Evolutionary conservation across 2,888 invertebrate genomes (phyloP).

Genomic region (Alviniconcha strummeri): DNA sequence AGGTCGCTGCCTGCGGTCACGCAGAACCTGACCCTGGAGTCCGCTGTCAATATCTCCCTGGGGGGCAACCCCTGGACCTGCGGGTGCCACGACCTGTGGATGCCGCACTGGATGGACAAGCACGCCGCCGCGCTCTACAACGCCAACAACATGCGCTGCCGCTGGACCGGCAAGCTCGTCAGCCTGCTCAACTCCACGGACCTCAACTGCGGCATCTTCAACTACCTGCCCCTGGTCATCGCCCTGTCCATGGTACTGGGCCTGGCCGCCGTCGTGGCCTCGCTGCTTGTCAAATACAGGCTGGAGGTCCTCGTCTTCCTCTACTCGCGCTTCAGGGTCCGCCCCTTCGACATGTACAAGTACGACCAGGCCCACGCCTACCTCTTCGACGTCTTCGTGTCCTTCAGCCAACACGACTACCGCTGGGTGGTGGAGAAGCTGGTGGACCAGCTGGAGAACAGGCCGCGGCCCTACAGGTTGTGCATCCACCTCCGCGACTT

Average conservation of each 20-base stretch:
- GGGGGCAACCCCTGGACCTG: conserved; percentile 42
- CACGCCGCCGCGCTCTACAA: conserved; percentile 26
- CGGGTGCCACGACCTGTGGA: conserved; percentile 40
- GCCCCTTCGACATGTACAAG: conserved; percentile 39
- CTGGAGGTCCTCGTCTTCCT: conserved; percentile 41
- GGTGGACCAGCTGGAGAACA: conserved; percentile 86
- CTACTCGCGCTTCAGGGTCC: conserved; percentile 46
- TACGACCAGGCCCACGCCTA: conserved; percentile 40
- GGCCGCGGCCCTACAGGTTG: conserved; percentile 74
- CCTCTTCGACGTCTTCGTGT: conserved; percentile 89
- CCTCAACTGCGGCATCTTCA: conserved; percentile 29
- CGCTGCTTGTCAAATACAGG: conserved; percentile 36
- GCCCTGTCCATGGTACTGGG: conserved; percentile 29
- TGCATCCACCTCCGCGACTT: conserved; percentile 62
- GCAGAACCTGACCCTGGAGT: conserved; percentile 33
- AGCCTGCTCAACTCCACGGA: conserved; percentile 7
- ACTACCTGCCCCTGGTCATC: conserved; percentile 35
- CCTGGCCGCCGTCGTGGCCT: conserved; percentile 35
- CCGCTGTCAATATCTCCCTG: conserved; percentile 38
- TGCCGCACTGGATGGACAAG: conserved; percentile 36
- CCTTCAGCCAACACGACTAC: conserved; percentile 86
- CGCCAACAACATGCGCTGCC: conserved; percentile 11
- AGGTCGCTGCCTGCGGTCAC: conserved; percentile 38
- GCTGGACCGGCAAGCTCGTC: conserved; percentile 26
- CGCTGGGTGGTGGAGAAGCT: conserved; percentile 89